Percentiles rank a stretch among this genome's conserved stretches.
Evolutionary conservation across 2,888 invertebrate genomes (phyloP).

Genomic region (Macrosoma leucophasiata): DNA sequence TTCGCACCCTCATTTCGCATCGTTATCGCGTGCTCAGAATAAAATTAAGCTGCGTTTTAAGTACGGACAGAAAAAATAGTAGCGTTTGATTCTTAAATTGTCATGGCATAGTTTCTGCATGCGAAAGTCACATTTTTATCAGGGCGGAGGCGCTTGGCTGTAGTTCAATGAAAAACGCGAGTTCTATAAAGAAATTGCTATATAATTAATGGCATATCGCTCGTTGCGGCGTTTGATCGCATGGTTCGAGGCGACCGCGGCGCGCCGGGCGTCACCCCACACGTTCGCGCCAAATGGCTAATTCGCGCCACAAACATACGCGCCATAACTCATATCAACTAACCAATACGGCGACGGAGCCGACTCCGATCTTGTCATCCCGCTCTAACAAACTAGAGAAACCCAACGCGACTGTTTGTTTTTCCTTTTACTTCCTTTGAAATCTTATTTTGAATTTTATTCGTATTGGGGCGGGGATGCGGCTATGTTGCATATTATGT

Average conservation of each 20-base stretch:
- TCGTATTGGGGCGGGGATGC: slow-evolving; percentile 74
- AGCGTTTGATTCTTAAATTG: no score
- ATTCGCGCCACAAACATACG: slow-evolving; percentile 69
- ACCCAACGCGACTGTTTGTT: slow-evolving; percentile 61
- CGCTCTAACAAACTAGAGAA: slow-evolving; percentile 66
- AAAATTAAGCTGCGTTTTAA: no score
- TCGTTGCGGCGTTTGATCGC: slow-evolving; percentile 35
- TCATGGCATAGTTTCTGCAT: no score
- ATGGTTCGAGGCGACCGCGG: slow-evolving; percentile 27
- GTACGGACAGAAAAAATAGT: no score
- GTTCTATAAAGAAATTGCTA: slow-evolving; percentile 24
- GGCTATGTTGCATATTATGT: slow-evolving; percentile 75
- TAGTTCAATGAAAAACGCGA: slow-evolving; percentile 18
- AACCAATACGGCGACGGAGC: slow-evolving; percentile 50
- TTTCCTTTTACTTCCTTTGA: slow-evolving; percentile 71
- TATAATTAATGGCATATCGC: slow-evolving; percentile 30
- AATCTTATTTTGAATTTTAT: slow-evolving; percentile 75
- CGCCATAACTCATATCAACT: slow-evolving; percentile 72
- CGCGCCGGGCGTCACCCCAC: slow-evolving; percentile 53
- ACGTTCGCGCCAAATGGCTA: slow-evolving; percentile 67
- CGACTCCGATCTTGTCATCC: slow-evolving; percentile 47
- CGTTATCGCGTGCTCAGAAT: no score
- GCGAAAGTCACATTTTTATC: slow-evolving; percentile 4
- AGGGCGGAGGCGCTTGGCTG: neutral
- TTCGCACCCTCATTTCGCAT: no score